These are phyloP conservation scores for Percina caprodes DNA, from an alignment of 2,113 vertebrate species.

Conservation along the genomic window DNA sequence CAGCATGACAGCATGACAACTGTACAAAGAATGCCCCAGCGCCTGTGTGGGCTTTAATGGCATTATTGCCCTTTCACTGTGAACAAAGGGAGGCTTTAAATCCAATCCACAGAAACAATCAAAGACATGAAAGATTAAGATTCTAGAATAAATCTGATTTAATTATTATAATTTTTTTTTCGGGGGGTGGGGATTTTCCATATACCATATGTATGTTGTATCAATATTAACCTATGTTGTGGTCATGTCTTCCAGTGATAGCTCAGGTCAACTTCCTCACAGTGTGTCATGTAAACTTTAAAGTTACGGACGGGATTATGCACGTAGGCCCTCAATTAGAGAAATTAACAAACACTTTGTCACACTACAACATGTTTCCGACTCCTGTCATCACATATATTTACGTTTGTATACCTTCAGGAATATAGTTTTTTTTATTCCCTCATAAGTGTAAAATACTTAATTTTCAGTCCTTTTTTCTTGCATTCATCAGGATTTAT, in stretches of 20 bases:
- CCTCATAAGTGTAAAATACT: not conserved
- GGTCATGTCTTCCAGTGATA: not conserved
- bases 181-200: not conserved
- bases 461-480: not conserved
- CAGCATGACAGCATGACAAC: no score
- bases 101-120: not conserved
- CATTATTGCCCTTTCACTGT: not conserved
- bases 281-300: not conserved
- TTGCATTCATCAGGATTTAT: not conserved
- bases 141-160: not conserved
- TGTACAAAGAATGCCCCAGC: not conserved
- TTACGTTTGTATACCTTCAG: not conserved
- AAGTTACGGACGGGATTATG: not conserved
- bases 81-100: not conserved
- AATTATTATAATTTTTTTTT: not conserved
- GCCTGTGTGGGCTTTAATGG: not conserved
- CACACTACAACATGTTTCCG: not conserved
- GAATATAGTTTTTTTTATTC: not conserved
- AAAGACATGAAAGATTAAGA: not conserved
- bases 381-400: not conserved
- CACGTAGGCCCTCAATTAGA: not conserved
- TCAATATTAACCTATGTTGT: not conserved
- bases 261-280: not conserved
- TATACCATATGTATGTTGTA: no score
- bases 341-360: not conserved